phyloP scores from a whole-genome alignment of 2,797 vertebrate genomes.

The Monodelphis domestica region DNA sequence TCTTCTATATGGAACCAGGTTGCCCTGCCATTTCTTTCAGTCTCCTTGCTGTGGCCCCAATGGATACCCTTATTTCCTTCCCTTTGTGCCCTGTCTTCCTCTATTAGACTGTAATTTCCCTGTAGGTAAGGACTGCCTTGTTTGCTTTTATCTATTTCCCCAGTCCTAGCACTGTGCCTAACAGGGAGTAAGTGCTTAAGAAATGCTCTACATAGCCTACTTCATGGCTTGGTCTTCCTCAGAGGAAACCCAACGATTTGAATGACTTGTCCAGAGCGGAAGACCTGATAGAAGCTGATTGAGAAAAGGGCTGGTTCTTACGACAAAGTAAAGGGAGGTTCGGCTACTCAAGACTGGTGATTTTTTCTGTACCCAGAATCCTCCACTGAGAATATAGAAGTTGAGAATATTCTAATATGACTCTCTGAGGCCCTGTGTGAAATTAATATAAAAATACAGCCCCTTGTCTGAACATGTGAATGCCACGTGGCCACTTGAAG shows the following conservation, averaged over 20 bases:
- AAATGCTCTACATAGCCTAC: background rate
- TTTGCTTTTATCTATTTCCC: background rate
- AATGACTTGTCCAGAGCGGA: background rate
- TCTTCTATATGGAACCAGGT: background rate
- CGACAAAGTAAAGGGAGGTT: background rate
- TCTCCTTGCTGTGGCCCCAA: background rate
- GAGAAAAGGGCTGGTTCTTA: background rate
- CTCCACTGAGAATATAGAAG: background rate
- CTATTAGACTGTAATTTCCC: background rate
- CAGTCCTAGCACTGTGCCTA: background rate
- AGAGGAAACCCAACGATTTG: background rate
- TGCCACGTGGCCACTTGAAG: too few species aligned
- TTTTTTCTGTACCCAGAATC: too few species aligned
- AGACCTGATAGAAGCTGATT: background rate
- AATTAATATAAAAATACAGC: too few species aligned
- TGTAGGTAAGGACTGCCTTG: background rate
- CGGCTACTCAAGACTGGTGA: background rate
- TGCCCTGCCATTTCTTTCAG: background rate
- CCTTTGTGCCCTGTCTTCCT: background rate
- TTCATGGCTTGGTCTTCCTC: background rate
- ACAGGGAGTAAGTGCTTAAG: background rate
- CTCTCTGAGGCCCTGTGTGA: too few species aligned
- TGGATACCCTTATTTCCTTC: background rate
- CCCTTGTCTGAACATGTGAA: too few species aligned
- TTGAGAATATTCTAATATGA: background rate